Evolutionary conservation across 2,113 vertebrate species (phyloP), one percentile per base, ranked within the genome.

Genomic region (Limnothrissa miodon): DNA sequence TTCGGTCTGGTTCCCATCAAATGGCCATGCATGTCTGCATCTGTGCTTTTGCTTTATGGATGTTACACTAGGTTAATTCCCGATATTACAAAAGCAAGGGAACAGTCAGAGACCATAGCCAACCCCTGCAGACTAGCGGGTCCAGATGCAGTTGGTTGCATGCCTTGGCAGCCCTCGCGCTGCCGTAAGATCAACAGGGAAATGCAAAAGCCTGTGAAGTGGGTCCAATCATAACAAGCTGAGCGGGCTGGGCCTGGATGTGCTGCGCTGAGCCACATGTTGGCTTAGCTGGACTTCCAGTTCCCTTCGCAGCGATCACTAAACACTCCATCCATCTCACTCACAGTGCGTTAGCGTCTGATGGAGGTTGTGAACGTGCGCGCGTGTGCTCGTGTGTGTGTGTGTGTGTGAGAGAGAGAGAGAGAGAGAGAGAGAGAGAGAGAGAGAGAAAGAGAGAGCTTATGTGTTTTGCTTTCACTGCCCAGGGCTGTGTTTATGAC

Each of bases 121-220:
- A 56, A 81, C 62, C 78, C 25, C 46, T 39, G 42, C 39, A 39
- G 36, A 25, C 48, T 23, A 36, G 21, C 5, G 29, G 21, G 45
- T 85, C 82, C 85, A 84, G 78, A 81, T 86, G 88, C 53, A 78
- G 80, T 78, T 56, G 80, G 83, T 80, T 85, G 87, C 83, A 81
- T 83, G 79, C 56, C 45, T 86, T 85, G 82, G 80, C 84, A 78
- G 80, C 78, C 79, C 36, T 13, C 29, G 42, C 33, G 46, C 78
- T 19, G 78, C 81, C 51, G 80, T 83, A 84, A 86, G 81, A 83
- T 81, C 45, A 86, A 86, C 85, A 86, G 46, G 59, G 85, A 89
- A 87, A 85, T 83, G 78, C 42, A 25, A 66, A 53, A 33, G 70
- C 81, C 85, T 88, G 79, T 89, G 85, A 89, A 86, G 86, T 84